These are phyloP conservation scores for Lethocerus indicus DNA, from an alignment of 1,140 invertebrate genomes.

Conservation along the genomic window DNA sequence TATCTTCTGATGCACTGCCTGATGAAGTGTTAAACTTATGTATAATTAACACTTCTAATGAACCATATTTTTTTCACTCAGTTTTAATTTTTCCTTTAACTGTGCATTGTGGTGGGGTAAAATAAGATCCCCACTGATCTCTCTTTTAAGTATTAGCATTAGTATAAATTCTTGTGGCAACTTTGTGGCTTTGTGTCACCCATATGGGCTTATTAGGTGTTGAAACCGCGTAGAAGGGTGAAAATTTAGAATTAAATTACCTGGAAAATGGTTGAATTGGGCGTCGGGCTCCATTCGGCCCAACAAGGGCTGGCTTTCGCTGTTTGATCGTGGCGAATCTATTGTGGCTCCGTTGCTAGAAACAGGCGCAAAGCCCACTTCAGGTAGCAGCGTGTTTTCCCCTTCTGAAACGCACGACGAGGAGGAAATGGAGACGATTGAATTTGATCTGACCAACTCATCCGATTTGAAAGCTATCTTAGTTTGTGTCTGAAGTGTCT, in stretches of 20 bases:
- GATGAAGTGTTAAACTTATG: too few species aligned
- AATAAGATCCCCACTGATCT: too few species aligned
- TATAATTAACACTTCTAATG: too few species aligned
- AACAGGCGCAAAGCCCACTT: slow-evolving; percentile 31
- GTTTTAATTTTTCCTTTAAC: too few species aligned
- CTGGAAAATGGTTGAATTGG: slow-evolving; percentile 64
- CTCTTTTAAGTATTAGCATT: not conserved
- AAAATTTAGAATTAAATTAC: slow-evolving; percentile 28
- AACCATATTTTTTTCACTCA: too few species aligned
- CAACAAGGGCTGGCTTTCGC: slow-evolving; percentile 78
- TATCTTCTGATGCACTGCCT: too few species aligned
- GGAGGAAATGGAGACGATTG: slow-evolving; percentile 17
- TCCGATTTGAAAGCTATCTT: slow-evolving; percentile 18
- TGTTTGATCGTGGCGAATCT: slow-evolving; percentile 56
- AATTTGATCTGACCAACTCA: slow-evolving; percentile 17
- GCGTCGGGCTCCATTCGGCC: slow-evolving; percentile 59
- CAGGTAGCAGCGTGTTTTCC: slow-evolving; percentile 45
- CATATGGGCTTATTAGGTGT: too few species aligned
- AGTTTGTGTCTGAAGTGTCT: slow-evolving; percentile 20
- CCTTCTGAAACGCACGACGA: slow-evolving; percentile 25
- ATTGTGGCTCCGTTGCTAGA: slow-evolving; percentile 30
- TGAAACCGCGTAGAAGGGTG: too few species aligned
- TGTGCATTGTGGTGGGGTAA: too few species aligned
- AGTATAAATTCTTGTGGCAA: slow-evolving; percentile 3
- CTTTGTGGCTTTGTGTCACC: too few species aligned